Percentiles rank a stretch among this genome's conserved stretches.
phyloP scores from a whole-genome alignment of 2,113 vertebrate species.

The Phalacrocorax pelagicus region DNA sequence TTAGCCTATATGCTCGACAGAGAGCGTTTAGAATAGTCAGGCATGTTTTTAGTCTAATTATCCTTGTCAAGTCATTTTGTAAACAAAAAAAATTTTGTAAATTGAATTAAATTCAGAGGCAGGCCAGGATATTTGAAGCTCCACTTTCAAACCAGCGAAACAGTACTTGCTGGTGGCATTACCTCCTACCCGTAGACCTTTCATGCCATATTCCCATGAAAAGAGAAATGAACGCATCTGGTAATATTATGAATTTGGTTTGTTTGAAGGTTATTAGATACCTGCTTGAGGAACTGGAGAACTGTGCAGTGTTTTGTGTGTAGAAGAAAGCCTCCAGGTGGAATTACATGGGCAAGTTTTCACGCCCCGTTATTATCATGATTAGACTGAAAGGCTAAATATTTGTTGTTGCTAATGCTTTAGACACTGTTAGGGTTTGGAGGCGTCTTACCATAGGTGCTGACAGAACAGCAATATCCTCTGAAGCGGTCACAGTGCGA shows the following conservation, averaged over 20 bases:
- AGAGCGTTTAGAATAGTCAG: not conserved
- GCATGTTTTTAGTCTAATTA: not conserved
- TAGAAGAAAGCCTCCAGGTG: not conserved
- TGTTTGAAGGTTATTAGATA: not conserved
- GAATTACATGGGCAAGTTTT: not conserved
- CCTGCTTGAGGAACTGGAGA: not conserved
- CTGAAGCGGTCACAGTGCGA: not conserved
- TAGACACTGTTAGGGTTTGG: not conserved
- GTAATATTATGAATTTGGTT: not conserved
- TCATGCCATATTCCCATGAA: accelerated
- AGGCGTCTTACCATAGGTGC: not conserved
- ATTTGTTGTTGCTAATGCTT: not conserved
- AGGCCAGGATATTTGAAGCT: not conserved
- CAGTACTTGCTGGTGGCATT: not conserved
- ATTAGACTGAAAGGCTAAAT: not conserved
- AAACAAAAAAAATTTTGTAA: not conserved
- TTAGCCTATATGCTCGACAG: conserved; percentile 3
- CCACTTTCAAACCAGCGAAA: not conserved
- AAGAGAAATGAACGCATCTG: not conserved
- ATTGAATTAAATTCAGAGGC: not conserved
- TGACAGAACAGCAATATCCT: not conserved
- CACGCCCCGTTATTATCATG: accelerated
- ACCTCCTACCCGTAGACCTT: not conserved
- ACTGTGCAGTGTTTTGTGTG: not conserved
- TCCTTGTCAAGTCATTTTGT: not conserved